Percentiles rank a stretch among this genome's conserved stretches.
phyloP scores from a whole-genome alignment of 1,140 invertebrate genomes.

The Drosophila funebris region DNA sequence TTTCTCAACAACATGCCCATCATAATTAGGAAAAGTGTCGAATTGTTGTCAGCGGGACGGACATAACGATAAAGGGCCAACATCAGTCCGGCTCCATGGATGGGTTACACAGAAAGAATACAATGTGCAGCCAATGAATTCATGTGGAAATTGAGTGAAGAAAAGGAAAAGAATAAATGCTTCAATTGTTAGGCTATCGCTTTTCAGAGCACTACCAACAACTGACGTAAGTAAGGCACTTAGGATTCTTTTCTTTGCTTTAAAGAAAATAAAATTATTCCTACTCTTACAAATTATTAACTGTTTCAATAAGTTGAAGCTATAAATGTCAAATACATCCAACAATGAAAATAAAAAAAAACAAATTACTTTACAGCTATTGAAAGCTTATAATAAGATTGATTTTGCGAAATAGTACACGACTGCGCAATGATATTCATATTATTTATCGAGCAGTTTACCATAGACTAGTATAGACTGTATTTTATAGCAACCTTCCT shows the following conservation, averaged over 20 bases:
- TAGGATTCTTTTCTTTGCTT: too few relatives aligned
- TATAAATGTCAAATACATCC: too few relatives aligned
- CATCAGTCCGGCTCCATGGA: conserved; percentile 27
- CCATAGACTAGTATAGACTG: not conserved
- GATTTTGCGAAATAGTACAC: too few relatives aligned
- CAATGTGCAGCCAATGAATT: conserved; percentile 9
- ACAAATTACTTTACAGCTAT: too few relatives aligned
- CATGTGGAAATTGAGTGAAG: conserved; percentile 9
- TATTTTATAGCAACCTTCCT: not conserved
- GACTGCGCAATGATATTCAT: too few relatives aligned
- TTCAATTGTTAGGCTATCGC: not conserved
- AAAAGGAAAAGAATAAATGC: not conserved
- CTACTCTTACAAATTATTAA: too few relatives aligned
- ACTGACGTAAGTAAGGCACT: not conserved
- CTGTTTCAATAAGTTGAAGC: too few relatives aligned
- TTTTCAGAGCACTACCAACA: not conserved
- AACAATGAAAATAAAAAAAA: too few relatives aligned
- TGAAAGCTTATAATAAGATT: too few relatives aligned
- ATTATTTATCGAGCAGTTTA: not conserved
- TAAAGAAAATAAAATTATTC: too few relatives aligned
- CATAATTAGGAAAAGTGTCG: conserved; percentile 79
- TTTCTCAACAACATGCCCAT: conserved; percentile 71
- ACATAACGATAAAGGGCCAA: conserved; percentile 29
- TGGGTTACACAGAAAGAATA: conserved; percentile 15
- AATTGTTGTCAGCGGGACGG: conserved; percentile 65